Base-by-base conservation (phyloP, 1,140 invertebrate species). In the Ceratosolen solmsi region DNA sequence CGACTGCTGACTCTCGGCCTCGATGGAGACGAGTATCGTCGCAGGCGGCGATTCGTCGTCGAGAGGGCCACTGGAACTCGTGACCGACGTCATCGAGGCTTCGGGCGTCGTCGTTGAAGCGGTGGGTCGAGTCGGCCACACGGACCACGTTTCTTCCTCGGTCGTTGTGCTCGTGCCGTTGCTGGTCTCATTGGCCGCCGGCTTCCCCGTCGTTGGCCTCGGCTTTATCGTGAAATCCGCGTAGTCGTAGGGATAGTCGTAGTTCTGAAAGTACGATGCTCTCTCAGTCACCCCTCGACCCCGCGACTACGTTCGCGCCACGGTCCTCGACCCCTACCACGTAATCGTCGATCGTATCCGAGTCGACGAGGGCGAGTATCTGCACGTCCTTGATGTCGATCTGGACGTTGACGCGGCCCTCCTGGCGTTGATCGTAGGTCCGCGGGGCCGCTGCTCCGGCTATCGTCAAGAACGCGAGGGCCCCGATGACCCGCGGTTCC, bases 311-410 rank as follows among this genome's bases (percentile, higher is more conserved):
- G 27, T 30, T 2, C 30, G n/a, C n/a, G n/a, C 7, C 58, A 3
- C n/a, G 11, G 30, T 30, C 30, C 7, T 22, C 20, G 0, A 25
- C n/a, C 13, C 1, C 76, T 90, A 93, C 92, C 90, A 92, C 91
- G 83, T 94, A 92, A 88, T 93, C 92, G 27, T 91, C 90, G 74
- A 93, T 86, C 0, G 90, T 27, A 27, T 93, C 92, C 76, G 93
- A 93, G 76, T 93, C 90, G 27, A 94, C 84, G 51, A 96, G 86
- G 46, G 95, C 95, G 82, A 96, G 92, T 84, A 96, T 93, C 86
- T 95, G 93, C 74, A 96, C 90, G 90, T 96, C 94, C 90, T 96
- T 96, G 72, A 96, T 89, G 87, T 95, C 94, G 65, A 96, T 91
- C 86, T 95, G 95, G 60, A 96, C 94, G 89, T 96, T 96, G 83